phyloP scores from a whole-genome alignment of 2,888 invertebrate genomes.

The Dascillus cervinus region DNA sequence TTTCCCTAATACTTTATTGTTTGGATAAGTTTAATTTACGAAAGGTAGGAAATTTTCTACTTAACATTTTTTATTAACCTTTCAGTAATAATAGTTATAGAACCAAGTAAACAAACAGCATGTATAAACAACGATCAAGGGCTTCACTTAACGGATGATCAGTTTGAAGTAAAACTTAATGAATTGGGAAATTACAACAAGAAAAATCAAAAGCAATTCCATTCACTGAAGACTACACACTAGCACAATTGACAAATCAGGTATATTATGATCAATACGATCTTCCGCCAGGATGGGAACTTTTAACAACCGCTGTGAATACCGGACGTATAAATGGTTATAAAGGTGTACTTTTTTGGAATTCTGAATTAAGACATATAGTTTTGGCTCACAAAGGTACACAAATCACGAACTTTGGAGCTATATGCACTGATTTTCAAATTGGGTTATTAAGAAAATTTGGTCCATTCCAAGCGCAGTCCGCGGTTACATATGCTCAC shows the following conservation, averaged over 20 bases:
- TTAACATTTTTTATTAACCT: no score
- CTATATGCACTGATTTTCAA: constrained; percentile 5
- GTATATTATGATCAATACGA: constrained; percentile 4
- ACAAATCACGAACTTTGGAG: constrained; percentile 4
- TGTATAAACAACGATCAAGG: no score
- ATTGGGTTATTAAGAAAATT: constrained; percentile 4
- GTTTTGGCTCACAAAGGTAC: constrained; percentile 14
- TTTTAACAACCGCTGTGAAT: constrained; percentile 11
- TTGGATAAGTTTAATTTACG: no score
- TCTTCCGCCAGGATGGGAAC: constrained; percentile 6
- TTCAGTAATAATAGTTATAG: no score
- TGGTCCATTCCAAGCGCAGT: constrained; percentile 7
- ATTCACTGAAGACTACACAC: constrained; percentile 9
- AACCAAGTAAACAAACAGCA: no score
- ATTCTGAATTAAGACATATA: constrained; percentile 8
- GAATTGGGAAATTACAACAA: no score
- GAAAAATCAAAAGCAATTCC: no score
- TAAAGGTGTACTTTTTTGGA: constrained; percentile 10
- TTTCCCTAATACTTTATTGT: no score
- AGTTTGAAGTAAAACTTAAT: no score
- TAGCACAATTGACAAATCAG: constrained; percentile 7
- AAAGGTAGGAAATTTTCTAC: no score
- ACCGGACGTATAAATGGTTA: constrained; percentile 7
- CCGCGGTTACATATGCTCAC: constrained; percentile 10
- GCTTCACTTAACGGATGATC: no score